A percentile compares a stretch with the other conserved stretches of the same genome.
Evolutionary conservation across 2,113 vertebrate genomes (phyloP).

Genomic region (Syngnathus typhle): DNA sequence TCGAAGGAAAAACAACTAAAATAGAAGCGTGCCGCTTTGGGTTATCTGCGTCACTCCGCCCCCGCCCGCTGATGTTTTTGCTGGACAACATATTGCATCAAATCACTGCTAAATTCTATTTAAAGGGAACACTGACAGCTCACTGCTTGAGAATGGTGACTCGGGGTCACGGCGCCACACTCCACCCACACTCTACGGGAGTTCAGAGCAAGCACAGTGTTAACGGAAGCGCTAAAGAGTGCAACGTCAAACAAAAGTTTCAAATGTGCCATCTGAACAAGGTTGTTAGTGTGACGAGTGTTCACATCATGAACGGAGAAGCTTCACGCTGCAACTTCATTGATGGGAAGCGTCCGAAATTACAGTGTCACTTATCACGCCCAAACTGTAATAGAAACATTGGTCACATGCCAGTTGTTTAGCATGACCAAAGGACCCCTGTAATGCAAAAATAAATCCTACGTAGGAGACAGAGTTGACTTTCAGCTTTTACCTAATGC

Average conservation of each 20-base stretch:
- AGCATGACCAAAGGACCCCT: background rate
- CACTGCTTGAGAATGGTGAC: background rate
- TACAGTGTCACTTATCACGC: no score
- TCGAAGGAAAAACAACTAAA: conserved; percentile 22
- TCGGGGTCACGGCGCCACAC: background rate
- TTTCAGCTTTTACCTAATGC: no score
- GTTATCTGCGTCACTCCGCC: background rate
- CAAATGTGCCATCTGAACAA: background rate
- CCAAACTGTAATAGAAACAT: no score
- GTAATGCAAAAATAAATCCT: no score
- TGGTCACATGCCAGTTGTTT: no score
- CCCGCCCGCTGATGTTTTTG: background rate
- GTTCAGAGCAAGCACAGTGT: background rate
- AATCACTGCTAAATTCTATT: background rate
- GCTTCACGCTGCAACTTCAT: background rate
- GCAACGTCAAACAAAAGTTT: background rate
- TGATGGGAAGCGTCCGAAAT: no score
- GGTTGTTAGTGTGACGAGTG: background rate
- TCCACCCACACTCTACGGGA: background rate
- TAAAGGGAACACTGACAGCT: background rate
- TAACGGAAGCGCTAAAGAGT: background rate
- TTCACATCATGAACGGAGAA: conserved; percentile 10
- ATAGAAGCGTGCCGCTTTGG: conserved; percentile 14
- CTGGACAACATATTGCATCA: background rate
- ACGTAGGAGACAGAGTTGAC: no score